phyloP scores from a whole-genome alignment of 2,888 invertebrate species.

The Xanthorhoe spadicearia region DNA sequence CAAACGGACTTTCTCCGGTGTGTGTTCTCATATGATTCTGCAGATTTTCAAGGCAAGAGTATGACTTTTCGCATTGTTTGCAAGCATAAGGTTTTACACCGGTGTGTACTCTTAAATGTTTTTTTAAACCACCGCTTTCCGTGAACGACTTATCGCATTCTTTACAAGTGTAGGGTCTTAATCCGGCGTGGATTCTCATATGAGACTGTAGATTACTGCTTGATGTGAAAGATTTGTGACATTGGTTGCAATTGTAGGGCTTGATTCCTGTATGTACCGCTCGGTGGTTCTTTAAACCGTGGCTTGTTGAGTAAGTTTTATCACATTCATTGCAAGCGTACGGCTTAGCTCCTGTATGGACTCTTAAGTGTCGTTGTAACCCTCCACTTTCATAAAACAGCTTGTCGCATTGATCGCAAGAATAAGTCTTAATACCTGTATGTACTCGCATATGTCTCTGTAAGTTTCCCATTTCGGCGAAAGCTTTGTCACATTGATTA shows the following conservation, averaged over 20 bases:
- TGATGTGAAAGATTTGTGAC: slow-evolving; percentile 7
- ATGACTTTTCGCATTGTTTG: slow-evolving; percentile 11
- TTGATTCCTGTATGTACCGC: slow-evolving; percentile 10
- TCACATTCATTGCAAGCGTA: slow-evolving; percentile 10
- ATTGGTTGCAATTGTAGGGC: slow-evolving; percentile 9
- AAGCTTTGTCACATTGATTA: slow-evolving; percentile 17
- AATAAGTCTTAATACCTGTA: slow-evolving; percentile 15
- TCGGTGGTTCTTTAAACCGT: slow-evolving; percentile 13
- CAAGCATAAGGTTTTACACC: slow-evolving; percentile 14
- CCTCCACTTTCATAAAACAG: slow-evolving; percentile 19
- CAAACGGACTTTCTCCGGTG: slow-evolving; percentile 8
- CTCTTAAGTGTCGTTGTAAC: slow-evolving; percentile 14
- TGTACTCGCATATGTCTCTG: slow-evolving; percentile 14
- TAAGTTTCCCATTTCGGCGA: slow-evolving; percentile 7
- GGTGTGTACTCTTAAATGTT: slow-evolving; percentile 17
- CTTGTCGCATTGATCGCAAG: slow-evolving; percentile 4
- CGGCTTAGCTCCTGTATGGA: slow-evolving; percentile 12
- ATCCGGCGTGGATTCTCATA: slow-evolving; percentile 17
- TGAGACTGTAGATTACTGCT: slow-evolving; percentile 14
- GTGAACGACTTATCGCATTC: slow-evolving; percentile 16
- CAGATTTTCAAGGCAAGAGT: slow-evolving; percentile 10
- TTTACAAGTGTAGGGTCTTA: slow-evolving; percentile 13
- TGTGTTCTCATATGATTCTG: slow-evolving; percentile 15
- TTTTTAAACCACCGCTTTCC: slow-evolving; percentile 13
- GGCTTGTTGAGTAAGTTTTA: slow-evolving; percentile 19